Percentiles rank a stretch among this genome's conserved stretches.
These are phyloP conservation scores for Setophaga petechia DNA, from an alignment of 2,113 vertebrate species.

Conservation along the genomic window DNA sequence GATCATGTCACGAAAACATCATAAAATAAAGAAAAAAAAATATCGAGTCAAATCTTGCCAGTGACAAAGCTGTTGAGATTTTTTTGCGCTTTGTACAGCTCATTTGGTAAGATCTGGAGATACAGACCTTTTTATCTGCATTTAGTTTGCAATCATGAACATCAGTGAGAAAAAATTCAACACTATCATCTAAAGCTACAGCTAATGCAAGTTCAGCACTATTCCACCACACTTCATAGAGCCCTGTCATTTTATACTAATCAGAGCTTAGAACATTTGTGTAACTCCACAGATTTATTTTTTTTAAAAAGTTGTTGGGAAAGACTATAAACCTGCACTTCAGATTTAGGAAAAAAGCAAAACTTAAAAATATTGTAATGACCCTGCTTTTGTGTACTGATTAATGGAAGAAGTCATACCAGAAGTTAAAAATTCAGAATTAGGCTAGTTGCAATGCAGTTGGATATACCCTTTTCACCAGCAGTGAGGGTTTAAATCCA, in stretches of 20 bases:
- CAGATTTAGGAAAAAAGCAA: not conserved
- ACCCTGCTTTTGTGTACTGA: not conserved
- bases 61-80: not conserved
- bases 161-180: not conserved
- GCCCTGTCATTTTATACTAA: not conserved
- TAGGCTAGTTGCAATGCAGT: not conserved
- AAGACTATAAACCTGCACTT: not conserved
- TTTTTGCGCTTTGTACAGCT: not conserved
- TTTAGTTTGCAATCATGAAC: not conserved
- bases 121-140: not conserved
- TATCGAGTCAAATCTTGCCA: not conserved
- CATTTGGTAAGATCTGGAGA: not conserved
- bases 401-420: not conserved
- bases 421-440: not conserved
- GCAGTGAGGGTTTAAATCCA: not conserved
- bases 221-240: not conserved
- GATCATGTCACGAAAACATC: not conserved
- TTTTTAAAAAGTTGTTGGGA: not conserved
- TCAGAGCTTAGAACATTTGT: not conserved
- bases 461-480: not conserved
- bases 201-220: not conserved
- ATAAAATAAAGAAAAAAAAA: not conserved
- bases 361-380: not conserved
- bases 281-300: not conserved
- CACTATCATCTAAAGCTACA: not conserved